Conservation (phyloP, 2,113 vertebrate species). For the Brachyhypopomus gauderio region DNA sequence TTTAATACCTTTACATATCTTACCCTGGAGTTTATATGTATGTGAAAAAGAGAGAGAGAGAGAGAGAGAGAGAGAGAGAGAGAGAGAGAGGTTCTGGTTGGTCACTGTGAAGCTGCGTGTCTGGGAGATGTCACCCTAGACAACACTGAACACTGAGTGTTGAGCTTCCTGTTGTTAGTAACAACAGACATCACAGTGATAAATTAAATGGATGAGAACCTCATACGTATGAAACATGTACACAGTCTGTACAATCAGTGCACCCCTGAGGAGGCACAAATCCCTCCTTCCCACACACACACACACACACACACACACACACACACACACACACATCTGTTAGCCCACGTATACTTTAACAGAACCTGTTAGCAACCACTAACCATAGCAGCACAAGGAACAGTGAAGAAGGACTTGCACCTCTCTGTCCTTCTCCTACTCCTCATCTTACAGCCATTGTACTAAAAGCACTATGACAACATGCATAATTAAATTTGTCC, state of each 20-base stretch:
- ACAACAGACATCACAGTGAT: constrained; percentile 12
- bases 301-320: background rate
- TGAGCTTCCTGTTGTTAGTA: background rate
- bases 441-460: constrained; percentile 45
- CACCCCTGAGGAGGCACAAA: background rate
- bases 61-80: too few relatives aligned
- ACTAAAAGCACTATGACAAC: constrained; percentile 56
- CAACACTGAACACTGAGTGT: background rate
- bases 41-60: too few relatives aligned
- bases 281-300: background rate
- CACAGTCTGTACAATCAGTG: background rate
- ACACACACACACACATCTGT: background rate
- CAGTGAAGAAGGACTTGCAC: constrained; percentile 9
- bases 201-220: constrained; percentile 1
- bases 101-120: background rate
- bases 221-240: background rate
- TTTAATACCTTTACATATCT: too few relatives aligned
- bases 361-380: constrained; percentile 3
- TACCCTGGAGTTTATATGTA: background rate
- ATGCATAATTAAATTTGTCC: constrained; percentile 58
- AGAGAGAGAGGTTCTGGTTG: background rate
- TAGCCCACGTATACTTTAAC: background rate
- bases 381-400: constrained; percentile 31
- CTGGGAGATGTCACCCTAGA: background rate
- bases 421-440: constrained; percentile 37